Percentiles rank a stretch among this genome's conserved stretches.
phyloP scores from a whole-genome alignment of 2,797 vertebrate genomes.

The Aythya fuligula region DNA sequence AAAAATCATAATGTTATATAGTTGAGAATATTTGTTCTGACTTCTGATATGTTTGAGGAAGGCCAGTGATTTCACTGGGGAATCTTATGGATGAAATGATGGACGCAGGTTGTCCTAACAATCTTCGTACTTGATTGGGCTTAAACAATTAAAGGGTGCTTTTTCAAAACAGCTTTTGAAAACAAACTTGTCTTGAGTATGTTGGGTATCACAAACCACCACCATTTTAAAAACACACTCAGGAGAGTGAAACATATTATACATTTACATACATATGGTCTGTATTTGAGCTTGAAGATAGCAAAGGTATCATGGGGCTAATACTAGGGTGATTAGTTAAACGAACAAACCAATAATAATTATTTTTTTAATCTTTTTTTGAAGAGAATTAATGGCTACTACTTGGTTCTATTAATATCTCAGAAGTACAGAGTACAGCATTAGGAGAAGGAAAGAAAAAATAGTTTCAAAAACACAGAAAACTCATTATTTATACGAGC shows the following conservation, averaged over 20 bases:
- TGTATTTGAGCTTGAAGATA: constrained; percentile 27
- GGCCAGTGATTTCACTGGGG: constrained; percentile 57
- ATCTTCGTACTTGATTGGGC: constrained; percentile 67
- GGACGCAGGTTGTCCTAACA: background rate
- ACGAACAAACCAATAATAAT: background rate
- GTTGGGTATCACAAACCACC: background rate
- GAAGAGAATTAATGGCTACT: constrained; percentile 6
- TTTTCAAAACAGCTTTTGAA: constrained; percentile 11
- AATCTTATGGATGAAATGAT: constrained; percentile 57
- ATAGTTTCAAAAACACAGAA: constrained; percentile 57
- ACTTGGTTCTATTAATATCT: background rate
- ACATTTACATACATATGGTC: background rate
- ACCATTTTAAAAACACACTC: background rate
- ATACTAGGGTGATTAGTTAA: background rate
- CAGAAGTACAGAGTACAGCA: background rate
- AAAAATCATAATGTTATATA: background rate
- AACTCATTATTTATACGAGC: constrained; percentile 45
- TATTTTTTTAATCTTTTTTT: too few species aligned
- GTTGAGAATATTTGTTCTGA: constrained; percentile 1
- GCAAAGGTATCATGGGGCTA: constrained; percentile 22
- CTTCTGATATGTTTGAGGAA: constrained; percentile 1
- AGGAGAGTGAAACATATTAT: background rate
- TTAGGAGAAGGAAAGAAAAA: constrained; percentile 8
- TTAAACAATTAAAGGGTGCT: constrained; percentile 68
- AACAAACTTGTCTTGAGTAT: background rate